These are phyloP conservation scores for Delia radicum DNA, from an alignment of 1,140 invertebrate genomes.

Conservation along the genomic window DNA sequence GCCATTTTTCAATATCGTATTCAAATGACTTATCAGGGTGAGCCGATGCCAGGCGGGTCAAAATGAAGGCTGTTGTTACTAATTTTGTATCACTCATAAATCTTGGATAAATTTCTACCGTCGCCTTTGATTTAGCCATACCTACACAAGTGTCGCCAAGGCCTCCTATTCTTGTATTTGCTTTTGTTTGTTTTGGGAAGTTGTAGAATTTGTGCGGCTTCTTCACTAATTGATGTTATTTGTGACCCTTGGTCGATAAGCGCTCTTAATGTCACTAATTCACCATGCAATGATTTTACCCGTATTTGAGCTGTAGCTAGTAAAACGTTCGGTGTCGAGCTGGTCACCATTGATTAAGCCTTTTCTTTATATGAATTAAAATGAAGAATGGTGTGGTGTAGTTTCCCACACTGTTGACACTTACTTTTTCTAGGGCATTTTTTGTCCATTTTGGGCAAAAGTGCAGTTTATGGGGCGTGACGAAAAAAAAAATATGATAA, in stretches of 20 bases:
- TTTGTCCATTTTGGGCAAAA: too few species aligned
- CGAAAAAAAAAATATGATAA: too few species aligned
- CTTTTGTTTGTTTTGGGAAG: conserved; percentile 2
- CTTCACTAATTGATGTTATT: too few species aligned
- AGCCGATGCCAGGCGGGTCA: background rate
- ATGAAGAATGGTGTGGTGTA: conserved; percentile 18
- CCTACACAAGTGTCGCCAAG: too few species aligned
- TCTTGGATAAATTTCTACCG: conserved; percentile 14
- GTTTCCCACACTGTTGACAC: conserved; percentile 8
- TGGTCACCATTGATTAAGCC: conserved; percentile 11
- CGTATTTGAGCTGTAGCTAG: conserved; percentile 21
- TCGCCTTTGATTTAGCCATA: too few species aligned
- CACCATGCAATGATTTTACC: background rate
- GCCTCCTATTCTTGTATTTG: background rate
- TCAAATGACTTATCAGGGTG: conserved; percentile 6
- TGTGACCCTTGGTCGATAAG: conserved; percentile 21
- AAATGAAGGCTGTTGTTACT: background rate
- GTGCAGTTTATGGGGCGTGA: too few species aligned
- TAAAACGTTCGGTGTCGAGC: background rate
- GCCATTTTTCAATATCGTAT: conserved; percentile 5
- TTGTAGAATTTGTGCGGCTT: conserved; percentile 11
- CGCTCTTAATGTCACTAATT: conserved; percentile 9
- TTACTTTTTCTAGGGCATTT: background rate
- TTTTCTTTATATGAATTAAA: background rate
- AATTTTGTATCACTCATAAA: background rate